Percentiles rank a stretch among this genome's conserved stretches.
Conservation (phyloP, 2,888 invertebrate genomes). For the Lamproptera curius region DNA sequence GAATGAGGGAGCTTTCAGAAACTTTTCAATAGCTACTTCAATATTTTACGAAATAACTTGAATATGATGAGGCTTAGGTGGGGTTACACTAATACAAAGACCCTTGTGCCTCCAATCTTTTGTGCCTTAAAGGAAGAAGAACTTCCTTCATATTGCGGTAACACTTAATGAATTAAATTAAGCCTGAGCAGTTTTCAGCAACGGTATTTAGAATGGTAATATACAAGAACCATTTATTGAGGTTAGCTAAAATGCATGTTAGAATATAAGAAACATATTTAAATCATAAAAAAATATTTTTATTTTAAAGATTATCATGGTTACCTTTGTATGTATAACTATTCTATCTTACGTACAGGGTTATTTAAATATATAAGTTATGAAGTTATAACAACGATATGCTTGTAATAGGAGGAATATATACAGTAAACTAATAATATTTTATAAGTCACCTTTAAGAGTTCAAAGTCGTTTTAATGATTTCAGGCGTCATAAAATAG, state of each 20-base stretch:
- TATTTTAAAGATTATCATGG: no score
- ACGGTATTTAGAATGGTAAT: not conserved
- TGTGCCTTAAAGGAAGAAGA: slow-evolving; percentile 16
- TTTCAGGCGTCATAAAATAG: no score
- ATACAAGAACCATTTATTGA: slow-evolving; percentile 4
- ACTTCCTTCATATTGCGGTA: slow-evolving; percentile 19
- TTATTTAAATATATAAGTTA: no score
- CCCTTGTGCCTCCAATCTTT: slow-evolving; percentile 20
- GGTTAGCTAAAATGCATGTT: not conserved
- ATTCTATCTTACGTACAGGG: no score
- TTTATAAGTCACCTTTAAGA: no score
- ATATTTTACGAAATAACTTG: slow-evolving; percentile 29
- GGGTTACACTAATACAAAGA: slow-evolving; percentile 22
- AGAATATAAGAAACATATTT: no score
- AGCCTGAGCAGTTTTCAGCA: slow-evolving; percentile 1
- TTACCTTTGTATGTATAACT: no score
- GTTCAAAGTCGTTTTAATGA: no score
- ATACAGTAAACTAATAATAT: no score
- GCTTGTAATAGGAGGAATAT: no score
- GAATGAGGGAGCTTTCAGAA: slow-evolving; percentile 24
- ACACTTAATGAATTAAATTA: slow-evolving; percentile 19
- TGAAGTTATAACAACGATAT: no score
- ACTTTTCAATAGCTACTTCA: slow-evolving; percentile 28
- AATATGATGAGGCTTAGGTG: slow-evolving; percentile 26
- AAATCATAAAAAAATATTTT: no score